These are phyloP conservation scores for Mormyrus lacerda DNA, from an alignment of 2,113 vertebrate genomes.

Conservation along the genomic window DNA sequence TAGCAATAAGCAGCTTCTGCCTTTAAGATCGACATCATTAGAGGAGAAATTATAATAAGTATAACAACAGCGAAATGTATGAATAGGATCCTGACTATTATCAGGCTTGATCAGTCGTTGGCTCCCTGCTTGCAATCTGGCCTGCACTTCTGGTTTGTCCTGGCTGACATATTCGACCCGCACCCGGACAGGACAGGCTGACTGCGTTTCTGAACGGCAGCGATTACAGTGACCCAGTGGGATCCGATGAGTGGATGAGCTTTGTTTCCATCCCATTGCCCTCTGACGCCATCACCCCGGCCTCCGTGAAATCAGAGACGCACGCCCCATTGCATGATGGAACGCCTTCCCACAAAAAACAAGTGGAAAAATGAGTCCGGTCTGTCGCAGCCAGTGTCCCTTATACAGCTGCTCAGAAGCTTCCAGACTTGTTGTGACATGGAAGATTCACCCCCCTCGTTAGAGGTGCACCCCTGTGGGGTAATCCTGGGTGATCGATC, in stretches of 20 bases:
- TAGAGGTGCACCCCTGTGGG: background rate
- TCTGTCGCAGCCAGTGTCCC: background rate
- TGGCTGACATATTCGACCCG: background rate
- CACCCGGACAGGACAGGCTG: background rate
- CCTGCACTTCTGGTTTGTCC: background rate
- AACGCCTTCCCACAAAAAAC: background rate
- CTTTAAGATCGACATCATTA: background rate
- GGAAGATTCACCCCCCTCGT: background rate
- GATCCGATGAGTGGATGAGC: background rate
- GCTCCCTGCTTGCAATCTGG: background rate
- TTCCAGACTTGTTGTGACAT: background rate
- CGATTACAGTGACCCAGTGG: background rate
- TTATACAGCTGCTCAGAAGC: background rate
- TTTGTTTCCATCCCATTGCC: background rate
- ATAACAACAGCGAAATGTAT: background rate
- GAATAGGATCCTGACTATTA: background rate
- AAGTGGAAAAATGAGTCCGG: background rate
- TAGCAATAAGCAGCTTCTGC: background rate
- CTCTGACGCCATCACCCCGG: background rate
- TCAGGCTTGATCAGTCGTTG: background rate
- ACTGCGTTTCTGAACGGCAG: background rate
- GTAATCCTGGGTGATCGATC: background rate
- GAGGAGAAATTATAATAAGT: background rate
- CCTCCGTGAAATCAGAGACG: background rate
- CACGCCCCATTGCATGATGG: background rate